A percentile compares a stretch with the other conserved stretches of the same genome.
Evolutionary conservation across 1,140 invertebrate species (phyloP).

Genomic region (Meloidogyne hapla): DNA sequence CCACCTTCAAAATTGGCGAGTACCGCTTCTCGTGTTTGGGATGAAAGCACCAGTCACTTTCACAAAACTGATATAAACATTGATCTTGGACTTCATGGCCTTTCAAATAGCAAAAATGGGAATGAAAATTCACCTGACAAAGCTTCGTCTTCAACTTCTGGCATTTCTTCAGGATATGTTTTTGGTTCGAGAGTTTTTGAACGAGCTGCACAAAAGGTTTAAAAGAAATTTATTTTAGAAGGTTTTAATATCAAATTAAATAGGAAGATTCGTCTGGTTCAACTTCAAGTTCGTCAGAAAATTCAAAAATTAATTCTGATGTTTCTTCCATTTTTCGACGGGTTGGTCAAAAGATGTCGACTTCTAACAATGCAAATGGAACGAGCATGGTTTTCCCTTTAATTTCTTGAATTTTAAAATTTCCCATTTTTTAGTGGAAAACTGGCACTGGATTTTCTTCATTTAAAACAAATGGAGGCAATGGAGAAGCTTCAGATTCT

Average conservation of each 20-base stretch:
- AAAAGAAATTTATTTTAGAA: not conserved
- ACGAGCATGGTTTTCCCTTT: slow-evolving; percentile 20
- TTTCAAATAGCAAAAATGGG: slow-evolving; percentile 6
- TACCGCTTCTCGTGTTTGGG: slow-evolving; percentile 29
- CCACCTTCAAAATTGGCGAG: slow-evolving; percentile 26
- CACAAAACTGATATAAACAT: slow-evolving; percentile 35
- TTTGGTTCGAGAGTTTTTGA: slow-evolving; percentile 41
- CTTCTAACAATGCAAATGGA: not conserved
- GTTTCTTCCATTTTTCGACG: slow-evolving; percentile 47
- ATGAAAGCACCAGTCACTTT: slow-evolving; percentile 24
- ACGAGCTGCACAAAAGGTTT: slow-evolving; percentile 33
- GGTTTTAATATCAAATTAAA: not conserved
- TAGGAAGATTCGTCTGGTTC: not conserved
- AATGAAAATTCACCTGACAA: slow-evolving; percentile 18
- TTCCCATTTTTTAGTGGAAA: not conserved
- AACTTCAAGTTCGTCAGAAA: not conserved
- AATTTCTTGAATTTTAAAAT: slow-evolving; percentile 19
- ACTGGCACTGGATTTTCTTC: not conserved
- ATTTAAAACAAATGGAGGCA: slow-evolving; percentile 4
- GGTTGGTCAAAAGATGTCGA: slow-evolving; percentile 15
- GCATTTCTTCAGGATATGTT: slow-evolving; percentile 33
- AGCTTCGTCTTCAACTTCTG: slow-evolving; percentile 16
- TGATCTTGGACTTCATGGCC: slow-evolving; percentile 27
- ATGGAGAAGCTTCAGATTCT: not conserved
- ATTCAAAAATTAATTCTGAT: slow-evolving; percentile 17